Evolutionary conservation across 1,140 invertebrate species (phyloP).

Genomic region (Zaprionus africanus): DNA sequence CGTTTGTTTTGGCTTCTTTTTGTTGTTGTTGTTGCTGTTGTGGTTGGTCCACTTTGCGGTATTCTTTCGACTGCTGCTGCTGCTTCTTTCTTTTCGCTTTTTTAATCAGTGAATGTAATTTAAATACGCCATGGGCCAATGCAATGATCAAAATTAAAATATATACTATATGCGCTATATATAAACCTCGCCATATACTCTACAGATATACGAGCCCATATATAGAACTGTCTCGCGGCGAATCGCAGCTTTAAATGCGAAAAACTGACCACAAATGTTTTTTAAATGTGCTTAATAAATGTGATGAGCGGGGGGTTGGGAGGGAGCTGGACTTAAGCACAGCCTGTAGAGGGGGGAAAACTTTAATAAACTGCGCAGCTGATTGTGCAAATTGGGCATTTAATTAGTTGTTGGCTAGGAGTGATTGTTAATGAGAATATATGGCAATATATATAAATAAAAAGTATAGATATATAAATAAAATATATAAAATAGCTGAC

Average conservation of each 20-base stretch:
- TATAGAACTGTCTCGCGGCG: slow-evolving; percentile 5
- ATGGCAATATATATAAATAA: too few relatives aligned
- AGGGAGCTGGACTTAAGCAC: not conserved
- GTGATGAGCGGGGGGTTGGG: not conserved
- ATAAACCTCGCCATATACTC: not conserved
- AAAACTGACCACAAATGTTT: slow-evolving; percentile 1
- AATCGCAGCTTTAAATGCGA: not conserved
- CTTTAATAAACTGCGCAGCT: not conserved
- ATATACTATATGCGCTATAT: not conserved
- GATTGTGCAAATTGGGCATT: not conserved
- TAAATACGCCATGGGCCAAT: slow-evolving; percentile 61
- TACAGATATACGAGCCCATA: not conserved
- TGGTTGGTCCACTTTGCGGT: slow-evolving; percentile 42
- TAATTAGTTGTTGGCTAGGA: too few relatives aligned
- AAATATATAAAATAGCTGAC: too few relatives aligned
- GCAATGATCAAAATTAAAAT: slow-evolving; percentile 61
- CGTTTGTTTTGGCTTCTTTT: not conserved
- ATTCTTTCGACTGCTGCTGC: not conserved
- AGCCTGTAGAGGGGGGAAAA: not conserved
- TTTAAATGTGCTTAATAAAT: slow-evolving; percentile 14
- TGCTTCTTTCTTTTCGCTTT: slow-evolving; percentile 22
- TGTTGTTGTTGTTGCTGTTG: not conserved
- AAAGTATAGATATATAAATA: too few relatives aligned
- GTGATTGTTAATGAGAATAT: too few relatives aligned
- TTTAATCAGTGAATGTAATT: slow-evolving; percentile 71